Base-by-base conservation (phyloP, 2,113 vertebrate species). In the Microcebus lehilahytsara region DNA sequence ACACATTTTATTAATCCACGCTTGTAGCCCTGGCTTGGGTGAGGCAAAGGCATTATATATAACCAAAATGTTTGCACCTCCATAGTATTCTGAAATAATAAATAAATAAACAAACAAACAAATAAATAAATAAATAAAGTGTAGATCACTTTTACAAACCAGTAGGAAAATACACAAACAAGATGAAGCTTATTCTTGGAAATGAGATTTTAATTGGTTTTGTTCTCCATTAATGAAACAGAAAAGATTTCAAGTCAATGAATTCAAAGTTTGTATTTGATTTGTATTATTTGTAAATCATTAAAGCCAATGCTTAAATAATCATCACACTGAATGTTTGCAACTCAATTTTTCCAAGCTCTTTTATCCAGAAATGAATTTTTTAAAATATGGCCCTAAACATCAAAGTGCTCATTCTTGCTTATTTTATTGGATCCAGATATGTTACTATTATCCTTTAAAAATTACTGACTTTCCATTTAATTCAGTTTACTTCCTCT, bases 401-500 rank as follows among this genome's bases (percentile, higher is more conserved):
- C 6, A 93, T 95, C 53, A 96, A 89, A 96, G 37, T 79, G 34
- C 8, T 40, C 51, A 69, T 91, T 96, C 53, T 91, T 80, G 74
- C 62, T 90, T 92, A 85, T 93, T 98, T 97, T 94, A 93, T 91
- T 95, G 46, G 85, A 93, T 92, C 89, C 90, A 96, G 51, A 90
- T 96, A 96, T 66, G 60, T 89, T 96, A 71, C 51, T 40, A 87
- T 94, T 97, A 94, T 91, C 74, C 67, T 91, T 97, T 62, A 77
- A 92, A 95, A 91, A 85, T 37, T 79, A 91, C 66, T 94, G 56
- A 79, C 37, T 95, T 97, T 94, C 64, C 74, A 92, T 96, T 96
- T 94, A 79, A 89, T 95, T 95, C 72, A 30, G 5, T 96, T 95
- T 93, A 80, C 86, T 91, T 96, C 77, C 67, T 88, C 67, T 96